Evolutionary conservation across 2,113 vertebrate species (phyloP).

Genomic region (Struthidea cinerea): DNA sequence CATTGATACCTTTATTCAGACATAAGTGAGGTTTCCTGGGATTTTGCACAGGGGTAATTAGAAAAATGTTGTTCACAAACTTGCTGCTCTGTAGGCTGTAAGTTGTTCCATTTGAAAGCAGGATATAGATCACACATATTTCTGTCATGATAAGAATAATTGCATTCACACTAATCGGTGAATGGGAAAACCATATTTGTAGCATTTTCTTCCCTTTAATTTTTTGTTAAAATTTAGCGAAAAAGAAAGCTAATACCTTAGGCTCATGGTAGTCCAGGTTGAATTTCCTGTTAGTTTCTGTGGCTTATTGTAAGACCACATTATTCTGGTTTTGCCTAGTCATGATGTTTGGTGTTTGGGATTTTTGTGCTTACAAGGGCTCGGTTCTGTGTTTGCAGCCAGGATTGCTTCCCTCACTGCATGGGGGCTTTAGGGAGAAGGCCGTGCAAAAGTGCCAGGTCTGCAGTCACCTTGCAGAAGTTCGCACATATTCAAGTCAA

Average conservation of each 20-base stretch:
- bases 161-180: not conserved
- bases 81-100: not conserved
- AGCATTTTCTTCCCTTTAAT: not conserved
- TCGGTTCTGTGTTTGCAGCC: not conserved
- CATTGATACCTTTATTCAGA: not conserved
- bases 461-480: not conserved
- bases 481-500: not conserved
- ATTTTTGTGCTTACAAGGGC: not conserved
- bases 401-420: not conserved
- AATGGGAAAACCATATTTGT: not conserved
- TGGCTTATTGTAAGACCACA: not conserved
- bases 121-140: not conserved
- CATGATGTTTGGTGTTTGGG: not conserved
- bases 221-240: not conserved
- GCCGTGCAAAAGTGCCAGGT: not conserved
- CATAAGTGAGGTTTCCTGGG: not conserved
- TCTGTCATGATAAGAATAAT: not conserved
- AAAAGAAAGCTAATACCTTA: not conserved
- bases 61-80: not conserved
- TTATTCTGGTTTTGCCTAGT: not conserved
- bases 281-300: conserved; percentile 41
- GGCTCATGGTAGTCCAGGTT: not conserved
- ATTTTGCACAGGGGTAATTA: not conserved
- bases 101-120: not conserved
- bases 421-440: not conserved